phyloP scores from a whole-genome alignment of 1,140 invertebrate species.

The Mactra quadrangularis region DNA sequence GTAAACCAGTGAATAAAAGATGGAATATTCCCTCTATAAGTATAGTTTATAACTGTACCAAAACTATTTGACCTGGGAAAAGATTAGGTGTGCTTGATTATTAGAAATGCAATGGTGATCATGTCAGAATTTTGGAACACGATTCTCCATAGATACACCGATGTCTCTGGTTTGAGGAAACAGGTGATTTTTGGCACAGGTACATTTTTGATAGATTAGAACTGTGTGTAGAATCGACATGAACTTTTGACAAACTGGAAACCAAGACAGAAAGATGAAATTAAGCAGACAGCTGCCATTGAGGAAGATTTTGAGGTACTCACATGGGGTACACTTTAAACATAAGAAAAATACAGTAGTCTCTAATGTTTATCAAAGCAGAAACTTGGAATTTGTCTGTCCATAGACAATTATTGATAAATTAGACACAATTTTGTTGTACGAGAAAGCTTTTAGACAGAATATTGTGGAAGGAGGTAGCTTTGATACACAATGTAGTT shows the following conservation, averaged over 20 bases:
- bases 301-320: constrained; percentile 27
- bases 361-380: no score
- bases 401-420: no score
- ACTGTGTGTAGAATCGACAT: constrained; percentile 34
- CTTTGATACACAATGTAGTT: no score
- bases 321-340: constrained; percentile 20
- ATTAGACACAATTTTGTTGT: no score
- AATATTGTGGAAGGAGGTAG: no score
- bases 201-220: constrained; percentile 50
- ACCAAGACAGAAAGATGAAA: constrained; percentile 32
- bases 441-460: no score
- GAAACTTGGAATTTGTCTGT: no score
- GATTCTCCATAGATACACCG: constrained; percentile 9
- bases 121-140: constrained; percentile 43
- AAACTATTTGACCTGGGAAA: no score
- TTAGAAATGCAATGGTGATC: constrained; percentile 34
- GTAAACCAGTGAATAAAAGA: no score
- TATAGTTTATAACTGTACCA: no score
- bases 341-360: no score
- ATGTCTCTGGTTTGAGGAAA: constrained; percentile 44
- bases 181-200: constrained; percentile 45
- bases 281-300: constrained; percentile 44
- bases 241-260: constrained; percentile 42
- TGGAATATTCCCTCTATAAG: no score
- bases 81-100: constrained; percentile 18